These are phyloP conservation scores for Anomalospiza imberbis DNA, from an alignment of 2,797 vertebrate genomes.

Conservation along the genomic window DNA sequence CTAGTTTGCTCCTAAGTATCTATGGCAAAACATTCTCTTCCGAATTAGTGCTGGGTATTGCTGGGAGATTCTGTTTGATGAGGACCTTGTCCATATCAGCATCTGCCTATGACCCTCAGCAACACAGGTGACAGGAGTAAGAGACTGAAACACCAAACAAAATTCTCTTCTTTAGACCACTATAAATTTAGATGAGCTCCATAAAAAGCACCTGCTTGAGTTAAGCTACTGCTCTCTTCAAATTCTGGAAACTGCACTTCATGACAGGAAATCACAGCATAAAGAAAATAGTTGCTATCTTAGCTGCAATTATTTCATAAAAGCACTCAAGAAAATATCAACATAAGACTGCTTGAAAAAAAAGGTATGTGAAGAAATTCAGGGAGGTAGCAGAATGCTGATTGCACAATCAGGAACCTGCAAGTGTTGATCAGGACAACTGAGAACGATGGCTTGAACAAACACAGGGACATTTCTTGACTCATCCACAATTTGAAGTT, in stretches of 20 bases:
- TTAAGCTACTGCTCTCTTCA: not conserved
- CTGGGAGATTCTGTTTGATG: not conserved
- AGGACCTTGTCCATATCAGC: not conserved
- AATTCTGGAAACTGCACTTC: not conserved
- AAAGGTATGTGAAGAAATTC: not conserved
- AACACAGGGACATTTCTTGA: not conserved
- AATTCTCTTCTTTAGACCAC: not conserved
- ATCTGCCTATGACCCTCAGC: not conserved
- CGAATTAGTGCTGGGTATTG: not conserved
- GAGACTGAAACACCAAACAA: not conserved
- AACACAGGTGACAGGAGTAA: not conserved
- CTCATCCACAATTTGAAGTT: not conserved
- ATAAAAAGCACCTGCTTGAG: not conserved
- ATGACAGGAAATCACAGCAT: not conserved
- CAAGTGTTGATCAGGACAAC: not conserved
- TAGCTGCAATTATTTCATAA: not conserved
- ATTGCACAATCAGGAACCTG: not conserved
- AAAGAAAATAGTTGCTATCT: not conserved
- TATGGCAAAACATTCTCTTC: not conserved
- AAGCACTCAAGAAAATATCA: not conserved
- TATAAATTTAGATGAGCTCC: not conserved
- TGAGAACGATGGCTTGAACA: not conserved
- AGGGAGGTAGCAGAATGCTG: not conserved
- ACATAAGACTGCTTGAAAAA: not conserved
- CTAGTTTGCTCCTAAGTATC: not conserved